Base-by-base conservation (phyloP, 2,113 vertebrate genomes). In the Alouatta palliata region DNA sequence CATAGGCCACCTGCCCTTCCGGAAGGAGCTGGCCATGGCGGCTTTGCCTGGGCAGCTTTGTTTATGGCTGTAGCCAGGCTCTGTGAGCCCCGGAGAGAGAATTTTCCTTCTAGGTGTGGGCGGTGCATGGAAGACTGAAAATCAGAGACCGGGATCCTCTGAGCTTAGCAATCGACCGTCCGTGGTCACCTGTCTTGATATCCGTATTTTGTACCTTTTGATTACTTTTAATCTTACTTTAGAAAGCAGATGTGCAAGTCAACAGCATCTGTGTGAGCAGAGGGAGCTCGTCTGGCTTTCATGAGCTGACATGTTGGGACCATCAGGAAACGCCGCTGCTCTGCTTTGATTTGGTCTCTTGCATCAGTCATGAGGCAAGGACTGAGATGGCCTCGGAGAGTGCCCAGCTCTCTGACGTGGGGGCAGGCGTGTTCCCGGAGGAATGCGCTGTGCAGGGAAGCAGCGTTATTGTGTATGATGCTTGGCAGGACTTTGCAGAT, bases 381-480 rank as follows among this genome's bases (percentile, higher is more conserved):
- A 27, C 47, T 40, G 64, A 84, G 47, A 25, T 49, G 79, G n/a
- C 88, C 43, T 94, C 81, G 10, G 83, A 87, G 23, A 52, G 87
- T 86, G 68, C 19, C 95, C 9, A 6, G 90, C 66, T 56, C 32
- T 92, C 92, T 95, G 30, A 80, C 56, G 84, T 11, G 37, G 35
- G 20, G 27, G 64, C n/a, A 86, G 47, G 88, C 47, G 95, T 93
- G 45, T 96, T 68, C 88, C 70, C 86, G 61, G 20, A 47, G 56
- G 23, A 68, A 11, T 58, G 3, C 54, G 8, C 79, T 71, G 23
- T 83, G 52, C 30, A 11, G 96, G 8, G 30, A 30, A 88, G 64
- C 13, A 52, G 94, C 96, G 94, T 83, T 85, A 94, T 96, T 89
- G 9, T 7, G 58, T 45, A 43, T 82, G 96, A 95, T 81, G 95